These are phyloP conservation scores for Octodon degus DNA, from an alignment of 2,113 vertebrate genomes.

Conservation along the genomic window DNA sequence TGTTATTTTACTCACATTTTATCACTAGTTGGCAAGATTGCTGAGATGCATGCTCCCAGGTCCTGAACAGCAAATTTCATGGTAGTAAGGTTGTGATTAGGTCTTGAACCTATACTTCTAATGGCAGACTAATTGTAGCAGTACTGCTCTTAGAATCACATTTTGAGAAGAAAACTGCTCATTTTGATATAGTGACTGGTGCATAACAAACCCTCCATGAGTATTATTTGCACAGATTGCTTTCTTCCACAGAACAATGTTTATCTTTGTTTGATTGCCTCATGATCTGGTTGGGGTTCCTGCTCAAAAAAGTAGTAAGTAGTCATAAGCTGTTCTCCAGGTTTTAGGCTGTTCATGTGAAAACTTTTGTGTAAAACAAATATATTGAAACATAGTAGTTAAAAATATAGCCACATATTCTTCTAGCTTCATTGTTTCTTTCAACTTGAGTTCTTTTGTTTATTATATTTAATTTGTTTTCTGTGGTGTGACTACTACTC, in stretches of 20 bases:
- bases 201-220: background rate
- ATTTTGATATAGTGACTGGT: background rate
- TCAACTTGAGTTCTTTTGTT: background rate
- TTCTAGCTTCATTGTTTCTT: background rate
- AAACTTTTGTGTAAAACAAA: background rate
- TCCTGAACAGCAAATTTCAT: background rate
- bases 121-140: background rate
- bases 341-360: background rate
- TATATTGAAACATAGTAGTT: background rate
- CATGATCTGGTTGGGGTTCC: background rate
- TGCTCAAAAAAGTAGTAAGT: background rate
- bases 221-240: background rate
- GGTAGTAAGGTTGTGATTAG: background rate
- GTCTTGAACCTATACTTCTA: background rate
- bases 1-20: background rate
- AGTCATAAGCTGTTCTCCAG: background rate
- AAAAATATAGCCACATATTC: background rate
- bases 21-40: background rate
- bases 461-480: conserved; percentile 18
- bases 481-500: background rate
- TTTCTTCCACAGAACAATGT: background rate
- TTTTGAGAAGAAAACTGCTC: background rate
- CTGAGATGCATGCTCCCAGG: background rate
- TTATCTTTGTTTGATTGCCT: background rate
- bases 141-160: background rate